Conservation (phyloP, 2,888 invertebrate genomes). For the Spilarctia lutea region DNA sequence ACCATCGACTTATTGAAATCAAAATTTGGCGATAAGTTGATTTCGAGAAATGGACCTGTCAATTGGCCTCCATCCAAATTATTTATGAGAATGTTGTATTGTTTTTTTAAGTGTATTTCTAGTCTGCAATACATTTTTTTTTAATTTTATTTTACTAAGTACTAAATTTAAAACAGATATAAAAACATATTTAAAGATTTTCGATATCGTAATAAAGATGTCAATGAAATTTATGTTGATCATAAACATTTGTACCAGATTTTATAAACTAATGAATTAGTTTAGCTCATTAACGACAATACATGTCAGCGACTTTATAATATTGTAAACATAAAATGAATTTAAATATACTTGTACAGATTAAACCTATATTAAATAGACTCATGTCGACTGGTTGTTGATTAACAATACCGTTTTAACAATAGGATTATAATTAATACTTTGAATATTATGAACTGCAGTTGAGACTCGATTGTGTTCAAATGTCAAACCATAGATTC, state of each 20-base stretch:
- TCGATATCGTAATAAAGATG: not conserved
- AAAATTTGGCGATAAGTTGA: too few relatives aligned
- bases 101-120: not conserved
- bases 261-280: not conserved
- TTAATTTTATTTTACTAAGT: not conserved
- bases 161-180: not conserved
- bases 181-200: not conserved
- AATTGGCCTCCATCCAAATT: too few relatives aligned
- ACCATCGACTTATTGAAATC: too few relatives aligned
- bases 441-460: slow-evolving; percentile 36
- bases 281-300: not conserved
- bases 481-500: not conserved
- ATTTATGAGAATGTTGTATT: not conserved
- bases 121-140: not conserved
- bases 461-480: not conserved
- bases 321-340: slow-evolving; percentile 40
- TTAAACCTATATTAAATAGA: slow-evolving; percentile 47
- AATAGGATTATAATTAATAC: slow-evolving; percentile 46
- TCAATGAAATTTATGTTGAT: not conserved
- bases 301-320: slow-evolving; percentile 30
- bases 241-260: not conserved
- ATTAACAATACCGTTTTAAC: slow-evolving; percentile 51
- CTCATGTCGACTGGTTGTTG: slow-evolving; percentile 35
- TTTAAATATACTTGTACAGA: slow-evolving; percentile 33
- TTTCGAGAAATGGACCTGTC: too few relatives aligned